Evolutionary conservation across 1,140 invertebrate species (phyloP).

Genomic region (Cyclina sinensis): DNA sequence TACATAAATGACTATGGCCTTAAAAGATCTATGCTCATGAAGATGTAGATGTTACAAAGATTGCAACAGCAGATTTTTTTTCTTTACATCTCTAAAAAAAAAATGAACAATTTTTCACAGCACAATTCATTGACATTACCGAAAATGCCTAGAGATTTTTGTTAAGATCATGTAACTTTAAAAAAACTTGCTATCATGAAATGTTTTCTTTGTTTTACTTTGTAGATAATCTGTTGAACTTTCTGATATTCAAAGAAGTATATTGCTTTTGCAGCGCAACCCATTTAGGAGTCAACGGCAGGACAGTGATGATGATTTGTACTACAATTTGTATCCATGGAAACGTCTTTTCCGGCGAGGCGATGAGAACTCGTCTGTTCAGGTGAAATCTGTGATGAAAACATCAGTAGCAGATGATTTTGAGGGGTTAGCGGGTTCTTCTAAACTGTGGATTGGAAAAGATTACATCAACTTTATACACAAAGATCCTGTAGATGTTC

Average conservation of each 20-base stretch:
- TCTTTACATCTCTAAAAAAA: no score
- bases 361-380: constrained; percentile 32
- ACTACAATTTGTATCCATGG: constrained; percentile 56
- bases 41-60: no score
- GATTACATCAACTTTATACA: constrained; percentile 99
- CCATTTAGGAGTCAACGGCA: constrained; percentile 15
- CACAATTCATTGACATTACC: no score
- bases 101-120: no score
- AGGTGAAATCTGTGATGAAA: constrained; percentile 62
- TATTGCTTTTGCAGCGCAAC: neutral
- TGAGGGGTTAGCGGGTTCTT: constrained; percentile 77
- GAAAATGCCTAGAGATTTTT: no score
- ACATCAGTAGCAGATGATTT: constrained; percentile 48
- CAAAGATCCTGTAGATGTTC: constrained; percentile 96
- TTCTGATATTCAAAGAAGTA: no score
- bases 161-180: no score
- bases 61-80: no score
- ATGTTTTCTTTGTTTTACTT: no score
- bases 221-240: no score
- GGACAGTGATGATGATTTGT: constrained; percentile 39
- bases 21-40: no score
- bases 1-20: neutral
- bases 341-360: constrained; percentile 35
- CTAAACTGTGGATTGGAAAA: constrained; percentile 98
- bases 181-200: no score